These are phyloP conservation scores for Sebastes diploproa DNA, from an alignment of 2,797 vertebrate genomes.

Conservation along the genomic window DNA sequence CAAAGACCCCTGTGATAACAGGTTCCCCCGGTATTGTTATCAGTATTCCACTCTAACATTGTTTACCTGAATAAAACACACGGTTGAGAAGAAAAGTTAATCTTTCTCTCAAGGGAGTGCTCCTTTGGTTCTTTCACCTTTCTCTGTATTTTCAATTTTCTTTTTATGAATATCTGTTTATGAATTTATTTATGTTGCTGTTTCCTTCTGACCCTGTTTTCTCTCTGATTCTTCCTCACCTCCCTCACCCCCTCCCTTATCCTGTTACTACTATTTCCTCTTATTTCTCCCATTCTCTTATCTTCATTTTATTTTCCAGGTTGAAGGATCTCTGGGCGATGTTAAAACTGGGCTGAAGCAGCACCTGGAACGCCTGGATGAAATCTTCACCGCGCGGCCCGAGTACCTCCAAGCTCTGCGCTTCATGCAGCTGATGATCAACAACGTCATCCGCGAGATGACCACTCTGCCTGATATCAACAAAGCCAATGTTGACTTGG, in stretches of 20 bases:
- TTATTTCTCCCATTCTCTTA: not conserved
- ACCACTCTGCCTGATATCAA: slow-evolving; percentile 84
- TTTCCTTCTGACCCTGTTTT: slow-evolving; percentile 35
- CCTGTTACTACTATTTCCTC: not conserved
- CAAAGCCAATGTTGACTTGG: slow-evolving; percentile 80
- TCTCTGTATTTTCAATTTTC: slow-evolving; percentile 39
- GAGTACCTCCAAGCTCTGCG: slow-evolving; percentile 88
- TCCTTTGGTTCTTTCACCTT: slow-evolving; percentile 40
- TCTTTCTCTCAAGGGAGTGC: slow-evolving; percentile 32
- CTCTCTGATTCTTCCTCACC: not conserved
- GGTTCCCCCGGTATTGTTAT: slow-evolving; percentile 59
- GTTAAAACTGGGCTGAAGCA: slow-evolving; percentile 85
- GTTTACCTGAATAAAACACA: slow-evolving; percentile 71
- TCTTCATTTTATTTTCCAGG: slow-evolving; percentile 73
- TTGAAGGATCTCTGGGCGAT: slow-evolving; percentile 78
- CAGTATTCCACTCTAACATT: slow-evolving; percentile 59
- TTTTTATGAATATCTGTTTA: slow-evolving; percentile 33
- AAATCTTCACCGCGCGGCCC: slow-evolving; percentile 86
- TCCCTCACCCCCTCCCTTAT: not conserved
- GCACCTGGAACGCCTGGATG: slow-evolving; percentile 88
- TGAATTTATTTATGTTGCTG: slow-evolving; percentile 23
- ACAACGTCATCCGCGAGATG: slow-evolving; percentile 85
- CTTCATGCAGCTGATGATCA: slow-evolving; percentile 87
- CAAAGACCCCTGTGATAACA: slow-evolving; percentile 62
- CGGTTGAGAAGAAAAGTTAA: slow-evolving; percentile 42